Conservation (phyloP, 2,797 vertebrate genomes). For the Phataginus tricuspis region DNA sequence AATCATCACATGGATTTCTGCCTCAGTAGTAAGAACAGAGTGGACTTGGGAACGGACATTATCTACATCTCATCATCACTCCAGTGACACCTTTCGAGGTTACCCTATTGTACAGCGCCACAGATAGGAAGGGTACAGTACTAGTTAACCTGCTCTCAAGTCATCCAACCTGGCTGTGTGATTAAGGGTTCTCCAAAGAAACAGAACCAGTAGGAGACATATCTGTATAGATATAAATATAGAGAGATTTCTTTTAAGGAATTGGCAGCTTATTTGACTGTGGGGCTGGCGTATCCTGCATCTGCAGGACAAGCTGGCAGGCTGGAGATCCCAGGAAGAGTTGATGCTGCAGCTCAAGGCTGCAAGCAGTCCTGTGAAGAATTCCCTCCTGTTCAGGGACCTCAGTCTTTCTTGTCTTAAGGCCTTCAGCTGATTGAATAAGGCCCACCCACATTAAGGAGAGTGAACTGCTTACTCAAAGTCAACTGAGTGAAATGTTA, state of each 20-base stretch:
- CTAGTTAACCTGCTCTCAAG: neutral
- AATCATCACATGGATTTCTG: neutral
- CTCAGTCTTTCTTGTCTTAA: neutral
- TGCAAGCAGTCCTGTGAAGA: neutral
- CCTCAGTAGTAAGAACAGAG: neutral
- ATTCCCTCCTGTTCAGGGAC: neutral
- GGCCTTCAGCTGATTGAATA: neutral
- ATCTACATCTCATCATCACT: neutral
- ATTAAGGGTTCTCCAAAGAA: neutral
- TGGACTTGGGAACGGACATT: neutral
- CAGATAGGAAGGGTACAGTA: neutral
- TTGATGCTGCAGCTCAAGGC: neutral
- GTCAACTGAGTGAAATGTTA: neutral
- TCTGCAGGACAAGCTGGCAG: neutral
- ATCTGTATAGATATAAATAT: neutral
- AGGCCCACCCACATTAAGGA: neutral
- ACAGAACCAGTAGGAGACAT: neutral
- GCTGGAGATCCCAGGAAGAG: neutral
- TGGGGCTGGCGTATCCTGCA: neutral
- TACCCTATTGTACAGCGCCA: neutral
- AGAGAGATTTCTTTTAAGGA: neutral
- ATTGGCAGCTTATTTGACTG: neutral
- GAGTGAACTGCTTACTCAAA: neutral
- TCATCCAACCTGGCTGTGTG: neutral
- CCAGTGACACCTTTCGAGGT: neutral